Evolutionary conservation across 2,888 invertebrate genomes (phyloP).

Genomic region (Eubasilissa splendida): DNA sequence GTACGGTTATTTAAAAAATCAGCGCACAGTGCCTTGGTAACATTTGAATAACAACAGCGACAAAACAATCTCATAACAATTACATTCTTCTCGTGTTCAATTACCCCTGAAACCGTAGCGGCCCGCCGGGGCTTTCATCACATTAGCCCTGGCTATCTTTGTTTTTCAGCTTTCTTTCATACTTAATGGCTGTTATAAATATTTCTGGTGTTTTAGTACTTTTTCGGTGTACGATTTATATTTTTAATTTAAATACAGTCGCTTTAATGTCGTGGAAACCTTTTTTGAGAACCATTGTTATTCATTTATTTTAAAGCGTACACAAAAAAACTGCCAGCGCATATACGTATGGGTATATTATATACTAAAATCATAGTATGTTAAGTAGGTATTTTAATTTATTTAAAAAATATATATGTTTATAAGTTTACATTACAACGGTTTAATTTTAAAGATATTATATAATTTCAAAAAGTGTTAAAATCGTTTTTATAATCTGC

Average conservation of each 20-base stretch:
- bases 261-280: conserved; percentile 36
- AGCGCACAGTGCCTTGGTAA: not conserved
- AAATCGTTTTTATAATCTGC: no score
- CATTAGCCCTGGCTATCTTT: conserved; percentile 36
- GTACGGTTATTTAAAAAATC: not conserved
- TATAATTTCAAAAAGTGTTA: no score
- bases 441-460: no score
- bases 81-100: conserved; percentile 58
- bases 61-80: conserved; percentile 57
- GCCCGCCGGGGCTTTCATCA: conserved; percentile 24
- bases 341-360: not conserved
- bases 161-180: conserved; percentile 47
- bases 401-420: no score
- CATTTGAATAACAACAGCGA: conserved; percentile 58
- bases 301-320: not conserved
- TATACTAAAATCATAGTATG: no score
- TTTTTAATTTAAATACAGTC: conserved; percentile 45
- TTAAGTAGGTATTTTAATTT: no score
- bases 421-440: no score
- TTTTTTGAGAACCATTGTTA: conserved; percentile 12
- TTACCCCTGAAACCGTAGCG: conserved; percentile 56
- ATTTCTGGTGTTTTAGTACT: conserved; percentile 10
- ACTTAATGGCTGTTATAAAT: conserved; percentile 46
- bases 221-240: conserved; percentile 30
- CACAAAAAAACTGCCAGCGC: not conserved